These are phyloP conservation scores for Eriosoma lanigerum DNA, from an alignment of 1,140 invertebrate genomes.

Conservation along the genomic window DNA sequence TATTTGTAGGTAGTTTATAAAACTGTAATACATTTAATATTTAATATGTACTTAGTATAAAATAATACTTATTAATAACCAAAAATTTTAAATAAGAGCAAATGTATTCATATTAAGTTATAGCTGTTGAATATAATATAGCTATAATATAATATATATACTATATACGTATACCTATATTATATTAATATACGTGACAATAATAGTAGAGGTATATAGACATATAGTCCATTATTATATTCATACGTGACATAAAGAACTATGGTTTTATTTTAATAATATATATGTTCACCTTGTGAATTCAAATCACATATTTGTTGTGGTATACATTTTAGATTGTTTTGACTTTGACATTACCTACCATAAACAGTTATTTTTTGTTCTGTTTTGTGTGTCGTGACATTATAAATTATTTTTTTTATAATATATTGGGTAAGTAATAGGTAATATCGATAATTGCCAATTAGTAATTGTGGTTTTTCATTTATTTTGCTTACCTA, in stretches of 20 bases:
- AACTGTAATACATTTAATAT: too few relatives aligned
- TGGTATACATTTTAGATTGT: background rate
- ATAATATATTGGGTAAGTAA: too few relatives aligned
- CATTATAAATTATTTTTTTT: background rate
- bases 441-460: too few relatives aligned
- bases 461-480: too few relatives aligned
- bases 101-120: background rate
- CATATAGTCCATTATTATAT: background rate
- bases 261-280: conserved; percentile 33
- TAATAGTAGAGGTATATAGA: background rate
- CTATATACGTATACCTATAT: background rate
- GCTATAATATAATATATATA: too few relatives aligned
- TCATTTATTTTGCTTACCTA: too few relatives aligned
- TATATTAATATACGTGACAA: background rate
- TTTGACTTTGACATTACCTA: background rate
- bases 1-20: too few relatives aligned
- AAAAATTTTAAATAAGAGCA: background rate
- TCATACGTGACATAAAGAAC: background rate
- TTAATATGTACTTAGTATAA: too few relatives aligned
- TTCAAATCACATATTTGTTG: conserved; percentile 4
- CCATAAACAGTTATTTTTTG: background rate
- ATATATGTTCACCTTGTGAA: conserved; percentile 20
- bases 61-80: background rate
- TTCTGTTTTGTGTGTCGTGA: background rate
- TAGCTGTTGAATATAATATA: too few relatives aligned